Evolutionary conservation across 1,140 invertebrate species (phyloP).

Genomic region (Drosophila hydei): DNA sequence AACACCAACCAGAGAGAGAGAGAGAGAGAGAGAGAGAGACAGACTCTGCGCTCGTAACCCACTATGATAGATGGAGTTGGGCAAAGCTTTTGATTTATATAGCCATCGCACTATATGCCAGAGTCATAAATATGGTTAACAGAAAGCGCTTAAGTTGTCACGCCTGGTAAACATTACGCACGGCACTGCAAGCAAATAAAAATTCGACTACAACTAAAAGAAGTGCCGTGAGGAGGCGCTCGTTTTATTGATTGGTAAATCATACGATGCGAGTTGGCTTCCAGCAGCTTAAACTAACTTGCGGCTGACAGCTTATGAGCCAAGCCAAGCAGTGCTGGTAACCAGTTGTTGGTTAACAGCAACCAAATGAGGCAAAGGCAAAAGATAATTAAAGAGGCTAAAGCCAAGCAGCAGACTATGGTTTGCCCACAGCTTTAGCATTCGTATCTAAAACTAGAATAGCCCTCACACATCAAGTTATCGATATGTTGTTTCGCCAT

Average conservation of each 20-base stretch:
- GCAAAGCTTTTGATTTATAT: slow-evolving; percentile 80
- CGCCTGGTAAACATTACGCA: slow-evolving; percentile 18
- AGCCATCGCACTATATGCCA: slow-evolving; percentile 57
- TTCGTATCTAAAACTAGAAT: too few relatives aligned
- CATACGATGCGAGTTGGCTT: not conserved
- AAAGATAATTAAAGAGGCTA: too few relatives aligned
- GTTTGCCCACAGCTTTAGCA: too few relatives aligned
- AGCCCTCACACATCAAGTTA: too few relatives aligned
- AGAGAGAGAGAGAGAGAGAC: not conserved
- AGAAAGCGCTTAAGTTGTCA: slow-evolving; percentile 41
- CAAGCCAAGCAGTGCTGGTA: too few relatives aligned
- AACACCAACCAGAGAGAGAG: not conserved
- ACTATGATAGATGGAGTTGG: slow-evolving; percentile 76
- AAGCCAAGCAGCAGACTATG: too few relatives aligned
- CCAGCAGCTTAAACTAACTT: too few relatives aligned
- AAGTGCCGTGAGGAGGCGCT: too few relatives aligned
- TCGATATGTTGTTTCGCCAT: too few relatives aligned
- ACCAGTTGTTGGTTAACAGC: too few relatives aligned
- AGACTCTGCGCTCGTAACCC: slow-evolving; percentile 39
- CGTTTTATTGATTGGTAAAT: slow-evolving; percentile 1
- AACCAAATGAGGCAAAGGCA: too few relatives aligned
- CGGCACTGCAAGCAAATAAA: slow-evolving; percentile 6
- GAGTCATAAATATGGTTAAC: slow-evolving; percentile 61
- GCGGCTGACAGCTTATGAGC: too few relatives aligned
- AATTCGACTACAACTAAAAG: not conserved